Evolutionary conservation across 2,797 vertebrate genomes (phyloP).

Genomic region (Centroberyx gerrardi): DNA sequence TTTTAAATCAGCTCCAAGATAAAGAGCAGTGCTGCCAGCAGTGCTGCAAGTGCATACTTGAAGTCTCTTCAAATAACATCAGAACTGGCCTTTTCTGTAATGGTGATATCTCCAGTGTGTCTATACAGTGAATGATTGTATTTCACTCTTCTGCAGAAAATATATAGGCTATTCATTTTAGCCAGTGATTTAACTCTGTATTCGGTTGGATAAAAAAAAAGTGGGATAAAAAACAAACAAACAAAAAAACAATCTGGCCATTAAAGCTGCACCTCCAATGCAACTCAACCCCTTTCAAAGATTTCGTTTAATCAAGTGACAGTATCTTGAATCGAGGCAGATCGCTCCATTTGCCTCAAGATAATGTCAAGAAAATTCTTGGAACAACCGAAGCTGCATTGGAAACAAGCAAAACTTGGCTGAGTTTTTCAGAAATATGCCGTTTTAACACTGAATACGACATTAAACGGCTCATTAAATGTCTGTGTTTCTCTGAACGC

Average conservation of each 20-base stretch:
- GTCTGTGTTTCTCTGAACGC: slow-evolving; percentile 11
- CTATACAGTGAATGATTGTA: slow-evolving; percentile 8
- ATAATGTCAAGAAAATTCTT: not conserved
- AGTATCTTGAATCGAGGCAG: not conserved
- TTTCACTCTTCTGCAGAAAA: slow-evolving; percentile 22
- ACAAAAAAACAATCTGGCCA: slow-evolving; percentile 14
- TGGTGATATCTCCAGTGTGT: slow-evolving; percentile 24
- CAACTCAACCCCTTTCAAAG: slow-evolving; percentile 23
- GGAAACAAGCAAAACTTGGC: not conserved
- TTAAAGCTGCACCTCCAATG: not conserved
- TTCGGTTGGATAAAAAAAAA: no score
- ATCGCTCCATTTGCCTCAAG: no score
- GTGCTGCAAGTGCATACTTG: slow-evolving; percentile 20
- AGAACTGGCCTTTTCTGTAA: not conserved
- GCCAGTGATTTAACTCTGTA: no score
- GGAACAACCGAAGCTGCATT: not conserved
- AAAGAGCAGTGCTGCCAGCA: slow-evolving; percentile 18
- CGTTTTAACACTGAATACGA: not conserved
- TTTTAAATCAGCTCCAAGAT: slow-evolving; percentile 51
- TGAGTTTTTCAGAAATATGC: not conserved
- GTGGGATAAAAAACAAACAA: not conserved
- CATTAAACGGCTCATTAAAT: not conserved
- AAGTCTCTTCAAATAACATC: slow-evolving; percentile 36
- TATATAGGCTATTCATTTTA: no score
- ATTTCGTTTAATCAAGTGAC: not conserved